Base-by-base conservation (phyloP, 2,113 vertebrate genomes). In the Rissa tridactyla region DNA sequence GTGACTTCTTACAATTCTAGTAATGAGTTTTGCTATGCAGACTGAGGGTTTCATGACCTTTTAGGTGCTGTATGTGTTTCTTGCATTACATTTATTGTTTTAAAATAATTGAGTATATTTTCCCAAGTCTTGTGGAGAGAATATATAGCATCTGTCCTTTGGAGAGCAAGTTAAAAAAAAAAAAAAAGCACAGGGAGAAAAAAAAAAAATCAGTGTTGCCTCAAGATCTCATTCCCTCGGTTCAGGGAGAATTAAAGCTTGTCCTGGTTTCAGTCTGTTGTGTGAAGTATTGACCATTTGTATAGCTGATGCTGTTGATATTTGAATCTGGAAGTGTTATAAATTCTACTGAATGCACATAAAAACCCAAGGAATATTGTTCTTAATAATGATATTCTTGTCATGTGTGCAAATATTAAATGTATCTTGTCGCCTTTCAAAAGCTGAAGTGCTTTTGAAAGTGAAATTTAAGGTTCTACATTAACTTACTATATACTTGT, bases 361-460 rank as follows among this genome's bases (percentile, higher is more conserved):
- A 97, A 98, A 99, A 98, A 99, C 99, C 98, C 98, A 99, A 99
- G 98, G 98, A 90, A 97, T 96, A 79, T 94, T 87, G 92, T 96
- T 97, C 65, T 62, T 38, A 3, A 58, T 96, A 98, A 97, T 84
- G 66, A 98, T 80, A 96, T 98, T 98, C 98, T 98, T 98, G 98
- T 98, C 96, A 86, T 98, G 93, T 96, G 98, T 99, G 99, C 99
- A 61, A 9, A 99, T 92, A 99, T 84, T 54, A 98, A 90, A 27
- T 23, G 98, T 75, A 96, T 97, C 98, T 98, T 96, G 99, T 99
- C 99, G 99, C 99, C 99, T 99, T 99, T 99, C 97, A 92, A 97
- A 90, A 92, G 97, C 98, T 98, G 96, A 90, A 0, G 98, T 99
- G 98, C 96, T 96, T 86, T 76, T 98, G 98, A 97, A 98, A 99